Evolutionary conservation across 2,113 vertebrate species (phyloP).

Genomic region (Heterotilapia buettikoferi): DNA sequence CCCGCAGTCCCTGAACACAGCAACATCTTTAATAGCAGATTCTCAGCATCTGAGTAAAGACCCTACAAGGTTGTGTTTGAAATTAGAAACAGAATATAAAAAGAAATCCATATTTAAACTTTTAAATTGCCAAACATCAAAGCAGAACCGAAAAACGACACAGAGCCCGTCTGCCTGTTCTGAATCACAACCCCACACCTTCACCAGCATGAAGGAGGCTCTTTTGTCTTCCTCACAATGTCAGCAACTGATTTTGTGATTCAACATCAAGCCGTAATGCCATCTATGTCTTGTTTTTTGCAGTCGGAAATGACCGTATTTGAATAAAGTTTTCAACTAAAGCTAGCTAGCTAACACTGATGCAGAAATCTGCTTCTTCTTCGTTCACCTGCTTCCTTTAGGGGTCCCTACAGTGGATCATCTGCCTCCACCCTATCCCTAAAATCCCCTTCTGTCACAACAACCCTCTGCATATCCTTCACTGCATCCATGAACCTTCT

Average conservation of each 20-base stretch:
- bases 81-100: not conserved
- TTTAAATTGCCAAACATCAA: not conserved
- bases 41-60: not conserved
- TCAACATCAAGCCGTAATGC: not conserved
- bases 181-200: not conserved
- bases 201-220: not conserved
- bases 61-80: not conserved
- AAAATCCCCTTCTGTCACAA: not conserved
- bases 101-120: not conserved
- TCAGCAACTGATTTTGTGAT: not conserved
- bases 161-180: not conserved
- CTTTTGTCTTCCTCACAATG: not conserved
- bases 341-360: not conserved
- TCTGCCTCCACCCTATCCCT: not conserved
- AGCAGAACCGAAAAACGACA: not conserved
- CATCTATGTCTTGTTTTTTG: not conserved
- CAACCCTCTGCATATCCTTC: too few species aligned
- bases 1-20: slow-evolving; percentile 1
- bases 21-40: not conserved
- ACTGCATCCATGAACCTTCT: not conserved
- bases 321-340: not conserved
- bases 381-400: not conserved
- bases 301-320: not conserved
- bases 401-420: too few species aligned
- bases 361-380: not conserved